phyloP scores from a whole-genome alignment of 2,888 invertebrate genomes.

The Drosophila austrosaltans region DNA sequence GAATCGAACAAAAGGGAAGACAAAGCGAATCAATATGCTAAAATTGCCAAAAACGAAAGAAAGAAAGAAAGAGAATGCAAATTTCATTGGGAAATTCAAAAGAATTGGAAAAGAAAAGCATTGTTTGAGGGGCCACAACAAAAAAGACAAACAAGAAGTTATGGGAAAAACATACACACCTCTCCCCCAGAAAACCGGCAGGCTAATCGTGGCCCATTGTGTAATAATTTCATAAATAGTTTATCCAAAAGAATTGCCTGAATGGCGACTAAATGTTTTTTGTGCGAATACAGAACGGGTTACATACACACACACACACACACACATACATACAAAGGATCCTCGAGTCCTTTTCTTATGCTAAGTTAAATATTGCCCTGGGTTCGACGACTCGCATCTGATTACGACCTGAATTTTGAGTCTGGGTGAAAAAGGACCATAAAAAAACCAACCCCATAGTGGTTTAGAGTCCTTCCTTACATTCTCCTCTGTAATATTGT shows the following conservation, averaged over 20 bases:
- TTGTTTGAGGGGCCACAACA: conserved; percentile 45
- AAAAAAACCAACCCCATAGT: conserved; percentile 29
- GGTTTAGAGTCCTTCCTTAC: conserved; percentile 21
- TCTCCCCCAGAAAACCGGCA: conserved; percentile 27
- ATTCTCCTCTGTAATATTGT: conserved; percentile 20
- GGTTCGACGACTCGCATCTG: conserved; percentile 18
- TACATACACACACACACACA: conserved; percentile 14
- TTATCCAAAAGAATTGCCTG: conserved; percentile 75
- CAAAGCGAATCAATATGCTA: conserved; percentile 35
- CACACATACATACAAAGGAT: conserved; percentile 11
- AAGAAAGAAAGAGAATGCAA: conserved; percentile 21
- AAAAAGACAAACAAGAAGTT: conserved; percentile 74
- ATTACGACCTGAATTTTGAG: conserved; percentile 24
- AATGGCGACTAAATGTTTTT: conserved; percentile 69
- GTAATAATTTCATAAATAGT: conserved; percentile 77
- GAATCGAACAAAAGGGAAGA: conserved; percentile 69
- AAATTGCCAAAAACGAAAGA: conserved; percentile 58
- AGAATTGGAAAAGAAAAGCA: background rate
- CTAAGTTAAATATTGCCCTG: conserved; percentile 43
- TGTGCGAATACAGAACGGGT: conserved; percentile 52
- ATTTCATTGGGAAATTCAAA: background rate
- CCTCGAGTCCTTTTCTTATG: conserved; percentile 58
- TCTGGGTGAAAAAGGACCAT: conserved; percentile 42
- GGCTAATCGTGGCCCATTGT: conserved; percentile 75
- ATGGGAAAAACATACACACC: conserved; percentile 81